A percentile compares a stretch with the other conserved stretches of the same genome.
phyloP scores from a whole-genome alignment of 1,140 invertebrate genomes.

The Bicyclus anynana region DNA sequence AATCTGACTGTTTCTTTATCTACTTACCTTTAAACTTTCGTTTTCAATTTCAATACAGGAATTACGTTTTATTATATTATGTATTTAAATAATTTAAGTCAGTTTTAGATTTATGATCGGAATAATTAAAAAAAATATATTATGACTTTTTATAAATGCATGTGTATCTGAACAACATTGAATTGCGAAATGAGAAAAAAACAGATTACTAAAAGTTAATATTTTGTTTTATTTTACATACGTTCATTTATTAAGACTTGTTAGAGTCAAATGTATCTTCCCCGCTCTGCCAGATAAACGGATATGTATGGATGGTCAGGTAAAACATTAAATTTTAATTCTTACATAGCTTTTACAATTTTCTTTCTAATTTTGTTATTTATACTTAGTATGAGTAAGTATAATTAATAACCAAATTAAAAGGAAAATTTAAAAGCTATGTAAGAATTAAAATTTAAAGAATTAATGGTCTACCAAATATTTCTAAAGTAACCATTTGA shows the following conservation, averaged over 20 bases:
- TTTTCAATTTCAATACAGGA: constrained; percentile 14
- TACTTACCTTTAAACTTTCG: neutral
- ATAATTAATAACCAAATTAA: too few relatives aligned
- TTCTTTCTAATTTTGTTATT: too few relatives aligned
- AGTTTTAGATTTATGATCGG: neutral
- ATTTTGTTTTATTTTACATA: neutral
- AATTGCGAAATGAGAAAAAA: neutral
- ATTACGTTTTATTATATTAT: constrained; percentile 3
- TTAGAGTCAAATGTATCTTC: too few relatives aligned
- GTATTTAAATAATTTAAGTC: neutral
- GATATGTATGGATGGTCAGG: too few relatives aligned
- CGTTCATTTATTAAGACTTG: neutral
- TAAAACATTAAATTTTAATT: too few relatives aligned
- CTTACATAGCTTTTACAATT: too few relatives aligned
- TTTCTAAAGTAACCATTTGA: too few relatives aligned
- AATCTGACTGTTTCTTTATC: neutral
- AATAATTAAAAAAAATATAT: constrained; percentile 1
- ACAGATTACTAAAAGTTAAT: neutral
- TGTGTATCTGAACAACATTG: neutral
- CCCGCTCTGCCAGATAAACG: too few relatives aligned
- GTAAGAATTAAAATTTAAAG: too few relatives aligned
- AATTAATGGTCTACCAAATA: too few relatives aligned
- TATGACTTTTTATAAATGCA: neutral
- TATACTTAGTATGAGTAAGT: too few relatives aligned
- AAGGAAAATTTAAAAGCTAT: too few relatives aligned